phyloP scores from a whole-genome alignment of 1,140 invertebrate genomes.

The Drosophila ironensis region DNA sequence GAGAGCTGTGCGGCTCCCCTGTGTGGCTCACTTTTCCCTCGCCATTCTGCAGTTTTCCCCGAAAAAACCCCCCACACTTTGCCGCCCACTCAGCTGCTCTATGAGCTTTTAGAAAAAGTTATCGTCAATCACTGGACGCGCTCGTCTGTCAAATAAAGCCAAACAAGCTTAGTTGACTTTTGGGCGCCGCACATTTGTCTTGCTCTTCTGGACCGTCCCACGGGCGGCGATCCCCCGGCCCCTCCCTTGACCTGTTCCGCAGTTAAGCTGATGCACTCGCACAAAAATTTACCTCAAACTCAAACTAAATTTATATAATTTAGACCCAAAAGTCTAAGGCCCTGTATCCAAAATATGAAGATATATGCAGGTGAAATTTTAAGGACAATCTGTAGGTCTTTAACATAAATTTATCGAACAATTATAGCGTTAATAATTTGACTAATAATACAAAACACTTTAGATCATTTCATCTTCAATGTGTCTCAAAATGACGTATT shows the following conservation, averaged over 20 bases:
- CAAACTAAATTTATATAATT: too few species aligned
- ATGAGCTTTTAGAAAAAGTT: conserved; percentile 42
- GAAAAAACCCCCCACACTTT: neutral
- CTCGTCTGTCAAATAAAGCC: conserved; percentile 69
- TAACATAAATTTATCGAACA: too few species aligned
- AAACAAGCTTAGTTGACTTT: conserved; percentile 70
- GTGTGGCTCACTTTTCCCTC: neutral
- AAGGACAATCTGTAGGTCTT: too few species aligned
- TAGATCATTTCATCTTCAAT: too few species aligned
- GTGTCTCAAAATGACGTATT: too few species aligned
- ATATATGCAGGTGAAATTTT: too few species aligned
- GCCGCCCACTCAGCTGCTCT: neutral
- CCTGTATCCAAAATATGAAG: too few species aligned
- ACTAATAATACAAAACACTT: too few species aligned
- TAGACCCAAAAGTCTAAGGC: too few species aligned
- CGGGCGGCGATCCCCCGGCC: neutral
- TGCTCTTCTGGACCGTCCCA: conserved; percentile 11
- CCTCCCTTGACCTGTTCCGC: neutral
- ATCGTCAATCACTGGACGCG: conserved; percentile 56
- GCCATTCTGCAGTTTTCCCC: neutral
- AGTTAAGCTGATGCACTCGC: neutral
- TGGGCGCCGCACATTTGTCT: conserved; percentile 64
- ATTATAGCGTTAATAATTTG: too few species aligned
- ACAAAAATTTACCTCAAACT: too few species aligned
- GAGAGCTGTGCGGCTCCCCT: neutral